Evolutionary conservation across 2,797 vertebrate species (phyloP).

Genomic region (Lutjanus campechanus): DNA sequence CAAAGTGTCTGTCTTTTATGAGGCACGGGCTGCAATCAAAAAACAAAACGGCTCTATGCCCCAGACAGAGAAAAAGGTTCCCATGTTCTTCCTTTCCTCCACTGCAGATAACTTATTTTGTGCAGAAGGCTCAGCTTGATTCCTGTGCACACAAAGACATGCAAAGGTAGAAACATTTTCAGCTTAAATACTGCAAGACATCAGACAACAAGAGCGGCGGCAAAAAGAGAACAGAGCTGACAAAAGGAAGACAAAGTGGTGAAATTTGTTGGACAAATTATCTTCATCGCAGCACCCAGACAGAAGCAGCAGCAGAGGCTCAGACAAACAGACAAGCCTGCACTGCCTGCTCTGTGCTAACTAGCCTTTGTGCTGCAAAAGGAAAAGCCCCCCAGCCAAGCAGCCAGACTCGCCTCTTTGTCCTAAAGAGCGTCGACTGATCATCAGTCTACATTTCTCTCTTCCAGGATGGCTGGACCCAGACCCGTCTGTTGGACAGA

Average conservation of each 20-base stretch:
- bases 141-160: conserved; percentile 64
- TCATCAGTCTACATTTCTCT: conserved; percentile 77
- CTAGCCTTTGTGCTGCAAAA: conserved; percentile 85
- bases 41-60: conserved; percentile 42
- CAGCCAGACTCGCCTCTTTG: conserved; percentile 82
- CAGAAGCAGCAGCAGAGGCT: conserved; percentile 55
- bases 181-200: conserved; percentile 33
- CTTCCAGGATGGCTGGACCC: conserved; percentile 43
- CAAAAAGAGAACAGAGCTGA: conserved; percentile 31
- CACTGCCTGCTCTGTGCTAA: conserved; percentile 78
- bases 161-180: conserved; percentile 50
- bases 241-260: conserved; percentile 55
- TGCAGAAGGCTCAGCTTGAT: conserved; percentile 45
- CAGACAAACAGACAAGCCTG: conserved; percentile 64
- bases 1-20: conserved; percentile 27
- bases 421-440: conserved; percentile 79
- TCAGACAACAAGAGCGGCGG: conserved; percentile 12
- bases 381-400: conserved; percentile 77
- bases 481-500: conserved; percentile 38
- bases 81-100: conserved; percentile 36
- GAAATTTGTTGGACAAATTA: conserved; percentile 41
- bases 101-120: conserved; percentile 69
- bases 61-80: conserved; percentile 37
- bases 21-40: conserved; percentile 29
- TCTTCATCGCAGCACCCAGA: conserved; percentile 58